phyloP scores from a whole-genome alignment of 2,113 vertebrate genomes.

The Origma solitaria region DNA sequence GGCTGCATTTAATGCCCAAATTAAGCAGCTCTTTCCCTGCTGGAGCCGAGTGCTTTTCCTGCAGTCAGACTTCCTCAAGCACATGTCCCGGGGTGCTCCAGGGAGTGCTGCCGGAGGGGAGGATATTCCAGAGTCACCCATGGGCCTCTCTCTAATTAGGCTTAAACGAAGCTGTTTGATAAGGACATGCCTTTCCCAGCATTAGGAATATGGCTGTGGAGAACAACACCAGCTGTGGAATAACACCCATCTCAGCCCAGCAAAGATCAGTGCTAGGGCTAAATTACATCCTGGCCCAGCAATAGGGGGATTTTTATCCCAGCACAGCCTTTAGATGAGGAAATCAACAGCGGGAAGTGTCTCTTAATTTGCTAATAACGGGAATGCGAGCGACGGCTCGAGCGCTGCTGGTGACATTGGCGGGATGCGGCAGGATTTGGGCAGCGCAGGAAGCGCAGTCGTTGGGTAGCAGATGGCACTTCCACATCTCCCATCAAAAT shows the following conservation, averaged over 20 bases:
- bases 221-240: conserved; percentile 40
- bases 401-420: conserved; percentile 41
- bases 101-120: background rate
- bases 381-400: conserved; percentile 26
- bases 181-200: conserved; percentile 42
- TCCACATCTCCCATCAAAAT: conserved; percentile 25
- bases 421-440: conserved; percentile 37
- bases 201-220: conserved; percentile 17
- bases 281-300: conserved; percentile 50
- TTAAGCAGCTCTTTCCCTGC: background rate
- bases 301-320: conserved; percentile 56
- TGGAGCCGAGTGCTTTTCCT: background rate
- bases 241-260: conserved; percentile 32
- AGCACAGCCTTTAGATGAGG: conserved; percentile 48
- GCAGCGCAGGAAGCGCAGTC: conserved; percentile 57
- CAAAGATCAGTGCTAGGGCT: conserved; percentile 47
- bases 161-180: conserved; percentile 61
- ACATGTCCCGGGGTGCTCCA: conserved; percentile 33
- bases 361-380: conserved; percentile 73
- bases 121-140: conserved; percentile 35
- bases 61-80: conserved; percentile 28
- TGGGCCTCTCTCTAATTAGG: conserved; percentile 65
- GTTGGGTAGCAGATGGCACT: conserved; percentile 63
- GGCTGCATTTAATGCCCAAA: background rate
- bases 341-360: conserved; percentile 50